These are phyloP conservation scores for Alaudala cheleensis DNA, from an alignment of 2,113 vertebrate species.

Conservation along the genomic window DNA sequence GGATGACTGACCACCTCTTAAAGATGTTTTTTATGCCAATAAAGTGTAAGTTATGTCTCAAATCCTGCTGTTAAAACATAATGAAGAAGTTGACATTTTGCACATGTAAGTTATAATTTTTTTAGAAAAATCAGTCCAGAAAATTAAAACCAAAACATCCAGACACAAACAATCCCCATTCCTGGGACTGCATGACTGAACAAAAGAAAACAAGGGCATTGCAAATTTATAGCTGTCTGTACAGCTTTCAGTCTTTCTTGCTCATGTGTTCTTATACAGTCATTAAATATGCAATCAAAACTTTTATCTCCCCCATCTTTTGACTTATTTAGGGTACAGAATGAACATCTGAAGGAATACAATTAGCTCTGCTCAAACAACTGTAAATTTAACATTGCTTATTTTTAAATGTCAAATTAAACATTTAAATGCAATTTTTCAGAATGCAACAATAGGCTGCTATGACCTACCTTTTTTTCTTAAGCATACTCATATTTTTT, in stretches of 20 bases:
- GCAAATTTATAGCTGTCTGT: not conserved
- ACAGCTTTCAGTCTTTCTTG: not conserved
- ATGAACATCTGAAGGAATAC: conserved; percentile 26
- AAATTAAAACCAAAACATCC: not conserved
- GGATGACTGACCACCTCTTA: not conserved
- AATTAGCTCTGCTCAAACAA: not conserved
- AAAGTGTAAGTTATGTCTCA: not conserved
- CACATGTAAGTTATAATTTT: not conserved
- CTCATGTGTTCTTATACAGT: not conserved
- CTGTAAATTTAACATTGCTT: not conserved
- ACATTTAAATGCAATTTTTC: not conserved
- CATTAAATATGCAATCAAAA: conserved; percentile 23
- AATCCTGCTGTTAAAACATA: not conserved
- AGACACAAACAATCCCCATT: not conserved
- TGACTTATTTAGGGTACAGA: conserved; percentile 39
- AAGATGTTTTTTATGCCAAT: not conserved
- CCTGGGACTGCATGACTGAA: not conserved
- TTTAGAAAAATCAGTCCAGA: not conserved
- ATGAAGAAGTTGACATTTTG: not conserved
- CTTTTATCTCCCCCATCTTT: not conserved
- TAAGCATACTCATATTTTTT: not conserved
- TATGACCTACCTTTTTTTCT: not conserved
- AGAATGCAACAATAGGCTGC: not conserved
- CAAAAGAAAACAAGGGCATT: not conserved
- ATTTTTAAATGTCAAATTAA: not conserved